Percentiles rank a stretch among this genome's conserved stretches.
These are phyloP conservation scores for Nomada lathburiana DNA, from an alignment of 2,888 invertebrate genomes.

Conservation along the genomic window DNA sequence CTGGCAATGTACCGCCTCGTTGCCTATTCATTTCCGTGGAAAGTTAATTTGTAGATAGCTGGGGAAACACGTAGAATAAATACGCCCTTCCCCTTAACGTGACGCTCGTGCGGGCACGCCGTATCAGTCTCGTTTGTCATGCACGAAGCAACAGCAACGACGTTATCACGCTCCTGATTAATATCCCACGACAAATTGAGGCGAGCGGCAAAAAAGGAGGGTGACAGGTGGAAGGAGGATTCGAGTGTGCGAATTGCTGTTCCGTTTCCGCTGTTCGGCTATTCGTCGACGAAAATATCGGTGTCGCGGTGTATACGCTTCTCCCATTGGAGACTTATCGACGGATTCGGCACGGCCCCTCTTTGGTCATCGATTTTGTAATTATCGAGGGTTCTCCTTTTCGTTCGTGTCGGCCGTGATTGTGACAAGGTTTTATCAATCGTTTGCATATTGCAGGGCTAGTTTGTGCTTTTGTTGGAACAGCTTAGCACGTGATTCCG, in stretches of 20 bases:
- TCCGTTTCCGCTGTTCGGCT: slow-evolving; percentile 12
- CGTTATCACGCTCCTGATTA: slow-evolving; percentile 75
- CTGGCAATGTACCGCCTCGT: slow-evolving; percentile 15
- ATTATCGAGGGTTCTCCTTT: slow-evolving; percentile 8
- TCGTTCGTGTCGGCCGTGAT: neutral
- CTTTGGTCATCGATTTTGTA: slow-evolving; percentile 28
- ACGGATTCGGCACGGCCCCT: neutral
- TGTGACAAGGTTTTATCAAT: neutral
- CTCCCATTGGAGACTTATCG: neutral
- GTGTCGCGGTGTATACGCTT: neutral
- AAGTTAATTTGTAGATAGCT: slow-evolving; percentile 80
- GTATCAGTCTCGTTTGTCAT: slow-evolving; percentile 80
- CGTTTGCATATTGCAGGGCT: neutral
- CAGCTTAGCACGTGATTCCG: neutral
- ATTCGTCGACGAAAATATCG: slow-evolving; percentile 9
- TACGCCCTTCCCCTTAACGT: slow-evolving; percentile 77
- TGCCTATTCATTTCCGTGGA: slow-evolving; percentile 69
- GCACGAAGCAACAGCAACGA: slow-evolving; percentile 74
- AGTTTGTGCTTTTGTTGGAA: neutral
- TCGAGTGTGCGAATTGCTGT: slow-evolving; percentile 26
- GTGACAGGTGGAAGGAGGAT: slow-evolving; percentile 13
- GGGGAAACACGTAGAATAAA: slow-evolving; percentile 77
- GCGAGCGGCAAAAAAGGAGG: slow-evolving; percentile 37
- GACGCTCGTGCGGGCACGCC: slow-evolving; percentile 60
- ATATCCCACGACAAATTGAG: slow-evolving; percentile 72